A percentile compares a stretch with the other conserved stretches of the same genome.
These are phyloP conservation scores for Otocyon megalotis DNA, from an alignment of 2,113 vertebrate genomes.

Conservation along the genomic window DNA sequence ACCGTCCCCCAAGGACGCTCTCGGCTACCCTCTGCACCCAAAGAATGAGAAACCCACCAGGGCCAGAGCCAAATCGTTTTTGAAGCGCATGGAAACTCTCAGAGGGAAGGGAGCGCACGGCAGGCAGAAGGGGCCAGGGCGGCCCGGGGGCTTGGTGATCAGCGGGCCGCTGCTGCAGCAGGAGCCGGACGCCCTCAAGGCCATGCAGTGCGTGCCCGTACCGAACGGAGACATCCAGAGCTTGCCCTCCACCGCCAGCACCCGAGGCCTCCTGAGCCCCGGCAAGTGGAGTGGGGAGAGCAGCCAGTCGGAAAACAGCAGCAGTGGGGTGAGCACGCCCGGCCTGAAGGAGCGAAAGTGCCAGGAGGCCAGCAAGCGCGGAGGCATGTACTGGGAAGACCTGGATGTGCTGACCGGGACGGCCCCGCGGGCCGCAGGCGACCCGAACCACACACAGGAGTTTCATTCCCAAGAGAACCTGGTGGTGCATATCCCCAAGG, in stretches of 20 bases:
- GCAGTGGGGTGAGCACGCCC: constrained; percentile 90
- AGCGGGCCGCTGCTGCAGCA: constrained; percentile 92
- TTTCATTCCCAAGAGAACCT: constrained; percentile 96
- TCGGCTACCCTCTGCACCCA: constrained; percentile 86
- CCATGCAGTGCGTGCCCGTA: constrained; percentile 90
- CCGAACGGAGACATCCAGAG: constrained; percentile 89
- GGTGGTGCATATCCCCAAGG: constrained; percentile 96
- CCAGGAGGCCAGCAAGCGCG: constrained; percentile 92
- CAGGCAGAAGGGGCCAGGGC: constrained; percentile 88
- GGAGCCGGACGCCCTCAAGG: constrained; percentile 91
- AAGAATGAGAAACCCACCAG: constrained; percentile 92
- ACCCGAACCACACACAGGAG: constrained; percentile 91
- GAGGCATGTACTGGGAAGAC: constrained; percentile 96
- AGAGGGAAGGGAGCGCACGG: constrained; percentile 91
- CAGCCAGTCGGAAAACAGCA: constrained; percentile 90
- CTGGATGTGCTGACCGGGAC: constrained; percentile 90
- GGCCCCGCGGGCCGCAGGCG: constrained; percentile 85
- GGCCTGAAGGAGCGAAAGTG: constrained; percentile 91
- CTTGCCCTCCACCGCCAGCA: constrained; percentile 65
- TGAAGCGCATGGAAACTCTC: constrained; percentile 95
- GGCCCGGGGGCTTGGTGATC: constrained; percentile 89
- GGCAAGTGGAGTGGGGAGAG: constrained; percentile 90
- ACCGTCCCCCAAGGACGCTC: constrained; percentile 85
- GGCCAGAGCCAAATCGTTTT: constrained; percentile 93
- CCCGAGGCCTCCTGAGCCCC: constrained; percentile 77